These are phyloP conservation scores for Tetropium fuscum DNA, from an alignment of 2,888 invertebrate species.

Conservation along the genomic window DNA sequence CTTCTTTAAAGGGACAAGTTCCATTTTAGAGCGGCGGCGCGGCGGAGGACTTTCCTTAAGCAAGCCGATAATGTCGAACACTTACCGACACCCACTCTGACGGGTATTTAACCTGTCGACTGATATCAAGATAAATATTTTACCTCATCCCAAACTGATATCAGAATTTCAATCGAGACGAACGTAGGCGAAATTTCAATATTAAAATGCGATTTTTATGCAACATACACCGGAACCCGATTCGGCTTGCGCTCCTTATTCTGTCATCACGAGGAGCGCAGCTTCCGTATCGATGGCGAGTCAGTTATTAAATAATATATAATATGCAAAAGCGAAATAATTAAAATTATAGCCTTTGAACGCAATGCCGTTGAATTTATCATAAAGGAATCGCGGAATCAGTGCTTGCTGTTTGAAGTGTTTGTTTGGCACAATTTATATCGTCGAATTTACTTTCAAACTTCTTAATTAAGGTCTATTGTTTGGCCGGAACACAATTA, in stretches of 20 bases:
- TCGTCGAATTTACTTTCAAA: conserved; percentile 12
- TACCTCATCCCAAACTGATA: too few relatives aligned
- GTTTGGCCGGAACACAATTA: conserved; percentile 14
- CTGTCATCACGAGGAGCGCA: too few relatives aligned
- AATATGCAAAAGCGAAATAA: too few relatives aligned
- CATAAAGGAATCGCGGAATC: conserved; percentile 7
- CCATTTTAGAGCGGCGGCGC: conserved; percentile 6
- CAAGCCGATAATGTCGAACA: conserved; percentile 12
- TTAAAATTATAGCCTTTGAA: conserved; percentile 8
- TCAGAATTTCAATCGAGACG: too few relatives aligned
- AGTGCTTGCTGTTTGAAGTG: conserved; percentile 16
- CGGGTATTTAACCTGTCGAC: conserved; percentile 10
- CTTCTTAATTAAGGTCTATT: conserved; percentile 20
- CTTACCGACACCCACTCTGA: neutral
- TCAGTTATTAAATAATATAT: too few relatives aligned
- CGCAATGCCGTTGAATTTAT: conserved; percentile 13
- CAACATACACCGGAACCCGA: too few relatives aligned
- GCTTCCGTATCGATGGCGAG: too few relatives aligned
- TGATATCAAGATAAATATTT: conserved; percentile 14
- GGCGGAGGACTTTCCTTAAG: conserved; percentile 12
- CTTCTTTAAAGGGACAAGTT: conserved; percentile 20
- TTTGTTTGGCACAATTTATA: conserved; percentile 20
- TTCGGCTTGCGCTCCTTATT: too few relatives aligned
- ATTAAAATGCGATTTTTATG: too few relatives aligned
- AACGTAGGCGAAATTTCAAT: too few relatives aligned